phyloP scores from a whole-genome alignment of 2,888 invertebrate genomes.

The Uloborus plumipes region DNA sequence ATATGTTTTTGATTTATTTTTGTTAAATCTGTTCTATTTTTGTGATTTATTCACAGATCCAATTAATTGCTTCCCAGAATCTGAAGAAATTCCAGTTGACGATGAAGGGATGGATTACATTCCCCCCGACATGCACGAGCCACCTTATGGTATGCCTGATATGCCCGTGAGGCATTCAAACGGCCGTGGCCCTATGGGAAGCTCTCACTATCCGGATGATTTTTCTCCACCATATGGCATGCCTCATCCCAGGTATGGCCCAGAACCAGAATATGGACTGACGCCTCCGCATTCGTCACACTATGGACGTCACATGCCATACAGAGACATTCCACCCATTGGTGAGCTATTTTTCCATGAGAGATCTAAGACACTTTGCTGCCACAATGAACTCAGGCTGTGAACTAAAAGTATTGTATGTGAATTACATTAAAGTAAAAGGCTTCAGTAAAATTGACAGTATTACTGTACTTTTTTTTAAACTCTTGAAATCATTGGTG shows the following conservation, averaged over 20 bases:
- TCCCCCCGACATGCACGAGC: slow-evolving; percentile 39
- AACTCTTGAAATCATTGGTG: no score
- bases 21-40: not conserved
- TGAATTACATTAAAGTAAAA: no score
- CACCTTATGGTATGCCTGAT: slow-evolving; percentile 61
- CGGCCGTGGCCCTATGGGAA: slow-evolving; percentile 53
- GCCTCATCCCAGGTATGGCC: slow-evolving; percentile 70
- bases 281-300: slow-evolving; percentile 70
- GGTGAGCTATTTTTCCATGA: slow-evolving; percentile 7
- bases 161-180: slow-evolving; percentile 43
- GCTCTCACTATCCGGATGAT: slow-evolving; percentile 48
- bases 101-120: slow-evolving; percentile 25
- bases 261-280: slow-evolving; percentile 46
- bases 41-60: not conserved
- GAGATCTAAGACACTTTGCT: no score
- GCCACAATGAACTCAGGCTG: no score
- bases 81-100: slow-evolving; percentile 11
- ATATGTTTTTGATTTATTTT: not conserved
- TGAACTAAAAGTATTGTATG: no score
- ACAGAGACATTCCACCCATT: slow-evolving; percentile 35
- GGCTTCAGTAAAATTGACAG: no score
- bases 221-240: slow-evolving; percentile 68
- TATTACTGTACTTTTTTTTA: no score
- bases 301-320: slow-evolving; percentile 68
- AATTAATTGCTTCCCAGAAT: slow-evolving; percentile 1